Evolutionary conservation across 2,797 vertebrate species (phyloP).

Genomic region (Eidolon dupreanum): DNA sequence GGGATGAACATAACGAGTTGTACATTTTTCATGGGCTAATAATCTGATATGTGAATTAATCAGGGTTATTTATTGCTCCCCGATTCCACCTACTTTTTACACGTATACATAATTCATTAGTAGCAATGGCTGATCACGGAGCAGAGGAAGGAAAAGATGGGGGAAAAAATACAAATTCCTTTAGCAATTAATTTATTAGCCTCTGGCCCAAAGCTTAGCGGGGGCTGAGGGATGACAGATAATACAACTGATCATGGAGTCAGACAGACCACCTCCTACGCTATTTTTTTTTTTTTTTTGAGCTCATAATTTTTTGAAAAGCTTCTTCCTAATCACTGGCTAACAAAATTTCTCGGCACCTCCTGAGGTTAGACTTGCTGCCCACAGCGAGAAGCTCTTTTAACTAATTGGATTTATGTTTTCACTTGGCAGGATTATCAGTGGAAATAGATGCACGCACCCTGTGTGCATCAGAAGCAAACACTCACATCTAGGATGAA

Average conservation of each 20-base stretch:
- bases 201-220: neutral
- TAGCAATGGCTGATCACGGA: neutral
- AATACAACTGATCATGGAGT: neutral
- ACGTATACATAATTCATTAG: neutral
- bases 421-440: constrained; percentile 21
- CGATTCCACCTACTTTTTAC: neutral
- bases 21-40: neutral
- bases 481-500: neutral
- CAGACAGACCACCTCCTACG: neutral
- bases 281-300: neutral
- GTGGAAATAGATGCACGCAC: neutral
- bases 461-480: neutral
- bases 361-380: constrained; percentile 41
- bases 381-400: constrained; percentile 46
- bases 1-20: neutral
- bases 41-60: neutral
- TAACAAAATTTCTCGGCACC: constrained; percentile 9
- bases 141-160: neutral
- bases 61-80: neutral
- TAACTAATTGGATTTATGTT: constrained; percentile 61
- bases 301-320: constrained; percentile 32
- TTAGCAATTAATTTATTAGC: constrained; percentile 26
- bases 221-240: neutral
- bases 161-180: neutral
- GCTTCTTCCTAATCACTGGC: neutral